These are phyloP conservation scores for Oscheius sp. DNA, from an alignment of 2,888 invertebrate genomes.

Conservation along the genomic window DNA sequence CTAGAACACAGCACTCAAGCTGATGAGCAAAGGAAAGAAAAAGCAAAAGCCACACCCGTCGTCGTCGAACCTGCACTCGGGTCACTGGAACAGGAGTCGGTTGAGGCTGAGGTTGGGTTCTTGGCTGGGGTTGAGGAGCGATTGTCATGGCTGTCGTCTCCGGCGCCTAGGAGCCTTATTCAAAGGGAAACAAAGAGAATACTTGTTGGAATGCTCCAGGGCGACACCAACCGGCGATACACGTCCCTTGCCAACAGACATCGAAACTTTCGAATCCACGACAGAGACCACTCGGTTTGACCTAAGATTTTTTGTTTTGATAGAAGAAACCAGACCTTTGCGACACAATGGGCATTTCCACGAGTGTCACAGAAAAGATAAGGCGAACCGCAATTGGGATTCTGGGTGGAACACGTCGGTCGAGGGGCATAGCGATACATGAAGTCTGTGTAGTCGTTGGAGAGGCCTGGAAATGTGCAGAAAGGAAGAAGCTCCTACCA, in stretches of 20 bases:
- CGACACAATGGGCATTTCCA: conserved; percentile 62
- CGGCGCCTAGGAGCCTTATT: conserved; percentile 5
- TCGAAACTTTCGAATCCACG: conserved; percentile 66
- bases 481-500: conserved; percentile 33
- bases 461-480: conserved; percentile 49
- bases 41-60: conserved; percentile 22
- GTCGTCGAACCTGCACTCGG: conserved; percentile 15
- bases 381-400: conserved; percentile 57
- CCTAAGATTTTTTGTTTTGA: conserved; percentile 3
- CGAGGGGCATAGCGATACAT: conserved; percentile 65
- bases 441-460: conserved; percentile 68
- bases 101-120: conserved; percentile 12
- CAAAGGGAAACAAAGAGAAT: background rate
- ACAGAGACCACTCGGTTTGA: conserved; percentile 58
- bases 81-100: background rate
- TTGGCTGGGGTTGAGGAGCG: conserved; percentile 30
- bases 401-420: conserved; percentile 60
- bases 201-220: conserved; percentile 46
- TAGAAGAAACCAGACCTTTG: conserved; percentile 45
- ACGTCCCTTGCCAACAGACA: conserved; percentile 61
- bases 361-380: conserved; percentile 61
- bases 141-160: conserved; percentile 42
- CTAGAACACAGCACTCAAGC: background rate
- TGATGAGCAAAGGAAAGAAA: background rate
- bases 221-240: conserved; percentile 61